These are phyloP conservation scores for Aphidius ervi DNA, from an alignment of 1,140 invertebrate genomes.

Conservation along the genomic window DNA sequence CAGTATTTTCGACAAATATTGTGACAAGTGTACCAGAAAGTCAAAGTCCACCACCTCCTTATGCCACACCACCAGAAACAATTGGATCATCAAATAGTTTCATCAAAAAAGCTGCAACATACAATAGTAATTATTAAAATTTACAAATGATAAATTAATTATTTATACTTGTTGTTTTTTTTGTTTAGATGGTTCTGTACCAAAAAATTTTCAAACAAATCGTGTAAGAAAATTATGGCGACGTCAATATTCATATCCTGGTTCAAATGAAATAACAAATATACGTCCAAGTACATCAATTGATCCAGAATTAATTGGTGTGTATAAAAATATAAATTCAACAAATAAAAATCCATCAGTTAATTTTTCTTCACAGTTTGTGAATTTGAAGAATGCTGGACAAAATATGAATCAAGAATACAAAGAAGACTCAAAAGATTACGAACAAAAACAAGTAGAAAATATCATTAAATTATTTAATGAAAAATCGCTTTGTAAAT, in stretches of 20 bases:
- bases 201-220: conserved; percentile 17
- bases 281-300: conserved; percentile 24
- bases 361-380: conserved; percentile 39
- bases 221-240: conserved; percentile 25
- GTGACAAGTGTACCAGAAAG: not conserved
- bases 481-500: conserved; percentile 29
- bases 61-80: conserved; percentile 42
- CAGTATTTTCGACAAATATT: not conserved
- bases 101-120: not conserved
- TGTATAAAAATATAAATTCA: conserved; percentile 33
- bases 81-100: not conserved
- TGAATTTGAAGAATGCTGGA: conserved; percentile 34
- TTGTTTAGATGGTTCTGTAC: conserved; percentile 11
- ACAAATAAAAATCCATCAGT: conserved; percentile 19
- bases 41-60: conserved; percentile 42
- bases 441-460: conserved; percentile 16
- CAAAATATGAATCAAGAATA: conserved; percentile 30
- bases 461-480: not conserved
- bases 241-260: conserved; percentile 29
- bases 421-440: conserved; percentile 22
- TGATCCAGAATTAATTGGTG: conserved; percentile 36
- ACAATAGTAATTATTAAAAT: conserved; percentile 4
- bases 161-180: not conserved
- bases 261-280: not conserved
- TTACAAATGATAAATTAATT: conserved; percentile 2